Evolutionary conservation across 2,113 vertebrate genomes (phyloP).

Genomic region (Micromys minutus): DNA sequence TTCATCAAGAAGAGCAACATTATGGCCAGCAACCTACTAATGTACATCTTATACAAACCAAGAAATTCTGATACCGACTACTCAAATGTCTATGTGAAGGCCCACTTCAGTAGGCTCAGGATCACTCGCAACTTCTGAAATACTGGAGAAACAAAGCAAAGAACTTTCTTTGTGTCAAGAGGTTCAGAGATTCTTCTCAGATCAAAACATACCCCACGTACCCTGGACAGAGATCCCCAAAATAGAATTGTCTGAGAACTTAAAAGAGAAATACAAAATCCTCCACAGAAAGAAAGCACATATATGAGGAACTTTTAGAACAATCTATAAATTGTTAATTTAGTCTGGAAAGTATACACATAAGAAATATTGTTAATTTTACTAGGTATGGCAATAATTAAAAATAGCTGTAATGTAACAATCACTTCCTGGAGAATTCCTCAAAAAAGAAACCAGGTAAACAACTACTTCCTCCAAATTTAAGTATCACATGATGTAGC

Average conservation of each 20-base stretch:
- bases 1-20: conserved; percentile 41
- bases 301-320: neutral
- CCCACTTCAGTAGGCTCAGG: neutral
- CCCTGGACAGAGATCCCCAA: neutral
- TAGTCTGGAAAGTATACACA: neutral
- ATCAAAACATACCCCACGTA: neutral
- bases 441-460: neutral
- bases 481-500: neutral
- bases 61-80: neutral
- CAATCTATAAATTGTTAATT: neutral
- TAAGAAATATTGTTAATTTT: neutral
- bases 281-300: neutral
- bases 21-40: neutral
- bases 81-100: neutral
- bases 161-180: neutral
- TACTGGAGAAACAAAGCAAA: neutral
- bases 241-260: neutral
- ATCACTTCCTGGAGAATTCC: neutral
- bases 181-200: neutral
- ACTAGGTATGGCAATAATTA: neutral
- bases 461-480: neutral
- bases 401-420: neutral
- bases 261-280: neutral
- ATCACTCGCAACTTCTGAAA: conserved; percentile 25
- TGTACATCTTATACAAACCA: neutral